A percentile compares a stretch with the other conserved stretches of the same genome.
Conservation (phyloP, 2,888 invertebrate species). For the Synanthedon myopaeformis region DNA sequence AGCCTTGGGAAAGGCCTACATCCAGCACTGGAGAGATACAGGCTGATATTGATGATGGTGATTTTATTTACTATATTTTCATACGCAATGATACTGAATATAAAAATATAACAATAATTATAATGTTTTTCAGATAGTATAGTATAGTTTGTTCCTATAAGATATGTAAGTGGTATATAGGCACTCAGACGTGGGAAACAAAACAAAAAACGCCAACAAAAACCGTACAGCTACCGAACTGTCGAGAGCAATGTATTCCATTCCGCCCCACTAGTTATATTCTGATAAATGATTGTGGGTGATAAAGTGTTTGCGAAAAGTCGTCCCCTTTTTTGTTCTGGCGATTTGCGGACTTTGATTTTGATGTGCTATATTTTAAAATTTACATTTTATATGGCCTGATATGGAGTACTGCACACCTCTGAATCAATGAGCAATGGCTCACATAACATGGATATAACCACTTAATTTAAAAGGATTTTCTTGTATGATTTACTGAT, state of each 20-base stretch:
- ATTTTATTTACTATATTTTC: too few relatives aligned
- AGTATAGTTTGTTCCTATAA: too few relatives aligned
- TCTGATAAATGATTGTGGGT: conserved; percentile 57
- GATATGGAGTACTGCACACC: too few relatives aligned
- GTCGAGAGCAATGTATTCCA: conserved; percentile 47
- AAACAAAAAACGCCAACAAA: conserved; percentile 14
- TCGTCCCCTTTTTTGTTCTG: conserved; percentile 26
- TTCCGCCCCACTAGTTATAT: conserved; percentile 60
- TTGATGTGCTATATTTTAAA: conserved; percentile 2
- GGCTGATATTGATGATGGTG: too few relatives aligned
- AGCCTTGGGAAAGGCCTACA: too few relatives aligned
- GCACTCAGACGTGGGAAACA: conserved; percentile 1
- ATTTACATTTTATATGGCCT: too few relatives aligned
- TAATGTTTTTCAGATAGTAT: too few relatives aligned
- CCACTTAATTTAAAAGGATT: too few relatives aligned
- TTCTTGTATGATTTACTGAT: too few relatives aligned
- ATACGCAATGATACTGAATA: neutral
- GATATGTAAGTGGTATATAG: neutral
- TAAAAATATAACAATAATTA: neutral
- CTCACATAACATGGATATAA: too few relatives aligned
- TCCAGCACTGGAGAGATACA: too few relatives aligned
- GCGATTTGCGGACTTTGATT: conserved; percentile 16
- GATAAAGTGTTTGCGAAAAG: conserved; percentile 26
- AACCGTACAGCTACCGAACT: conserved; percentile 26
- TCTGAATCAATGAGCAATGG: too few relatives aligned